Evolutionary conservation across 2,888 invertebrate genomes (phyloP), one percentile per base, ranked within the genome.

Genomic region (Plusia festucae): DNA sequence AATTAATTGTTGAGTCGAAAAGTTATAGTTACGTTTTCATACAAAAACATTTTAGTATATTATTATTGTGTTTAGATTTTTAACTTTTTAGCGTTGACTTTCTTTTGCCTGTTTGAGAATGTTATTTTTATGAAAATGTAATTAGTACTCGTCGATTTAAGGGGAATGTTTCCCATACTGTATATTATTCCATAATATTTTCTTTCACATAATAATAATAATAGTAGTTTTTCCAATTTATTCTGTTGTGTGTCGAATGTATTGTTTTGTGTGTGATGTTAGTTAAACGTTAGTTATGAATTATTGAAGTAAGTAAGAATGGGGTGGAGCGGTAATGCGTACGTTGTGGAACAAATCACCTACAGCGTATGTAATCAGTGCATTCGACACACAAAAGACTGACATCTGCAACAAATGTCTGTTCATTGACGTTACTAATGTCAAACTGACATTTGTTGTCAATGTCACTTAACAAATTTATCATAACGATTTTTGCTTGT

Each of bases 101-200:
- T 53, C 62, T 53, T 76, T 73, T 64, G 75, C 66, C 54, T 69
- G 56, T 78, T 73, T 65, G 11, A 24, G 53, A 27, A 55, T 60
- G 51, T 49, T 15, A 70, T 81, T 72, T 76, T 20, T 81, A 78
- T 73, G 82, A 65, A 71, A 78, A 73, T 68, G 56, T 72, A 72
- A 78, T 65, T 69, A 59, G 60, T 68, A 62, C 65, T 74, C 22
- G 11, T 40, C 34, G 76, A 49, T 68, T 70, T 34, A 13, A 58
- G 57, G 54, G 70, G 65, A 22, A 49, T 55, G 51, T 66, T 62
- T 55, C 65, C 75, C 76, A 60, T 70, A 54, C 75, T 84, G 82
- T 83, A 83, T 84, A 84, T 79, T 81, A 81, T 84, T 84, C 84
- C 84, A 78, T 81, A 82, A 73, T 82, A 73, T 83, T 83, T 83